Base-by-base conservation (phyloP, 2,888 invertebrate genomes). In the Unio pictorum region DNA sequence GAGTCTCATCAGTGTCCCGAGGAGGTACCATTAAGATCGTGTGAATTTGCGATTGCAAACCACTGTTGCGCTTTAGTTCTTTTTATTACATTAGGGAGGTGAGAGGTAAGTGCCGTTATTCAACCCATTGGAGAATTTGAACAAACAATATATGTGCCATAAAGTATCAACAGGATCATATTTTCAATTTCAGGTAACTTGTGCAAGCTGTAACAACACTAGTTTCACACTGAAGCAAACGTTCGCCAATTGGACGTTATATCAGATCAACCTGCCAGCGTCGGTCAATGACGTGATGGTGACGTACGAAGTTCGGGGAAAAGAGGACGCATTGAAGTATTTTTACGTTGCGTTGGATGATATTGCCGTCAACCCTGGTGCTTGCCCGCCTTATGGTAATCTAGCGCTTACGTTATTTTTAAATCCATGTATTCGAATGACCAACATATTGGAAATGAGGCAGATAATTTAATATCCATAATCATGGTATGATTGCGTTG, bases 261-360 rank as follows among this genome's bases (percentile, higher is more conserved):
- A 80, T 11, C 84, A 85, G 67, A 71, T 82, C 28, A 70, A 77
- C 26, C 68, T 86, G 4, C 83, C 84, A 6, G 62, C 66, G 5
- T 65, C 67, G 8, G 69, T 67, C 18, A 45, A 3, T 2, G 23
- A 66, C 23, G 76, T 74, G 1, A 76, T 66, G 8, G 62, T 85
- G 30, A 78, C 75, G 0, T 86, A 83, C 69, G 75, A 73, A 57
- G 81, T 84, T 18, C 67, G 71, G 1, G 79, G 82, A 20, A 69
- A 68, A 4, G 55, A 66, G 15, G 73, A 71, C 28, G 57, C 61
- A 3, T 70, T 67, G 30, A 65, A 59, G 15, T 71, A 66, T 15
- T 67, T 69, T 1, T 79, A 76, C 60, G 70, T 86, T 28, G 80
- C 82, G 3, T 23, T 86, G 1, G 86, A 86, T 68, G 84, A 86